Conservation (phyloP, 2,888 invertebrate genomes). For the Apotomis capreana region DNA sequence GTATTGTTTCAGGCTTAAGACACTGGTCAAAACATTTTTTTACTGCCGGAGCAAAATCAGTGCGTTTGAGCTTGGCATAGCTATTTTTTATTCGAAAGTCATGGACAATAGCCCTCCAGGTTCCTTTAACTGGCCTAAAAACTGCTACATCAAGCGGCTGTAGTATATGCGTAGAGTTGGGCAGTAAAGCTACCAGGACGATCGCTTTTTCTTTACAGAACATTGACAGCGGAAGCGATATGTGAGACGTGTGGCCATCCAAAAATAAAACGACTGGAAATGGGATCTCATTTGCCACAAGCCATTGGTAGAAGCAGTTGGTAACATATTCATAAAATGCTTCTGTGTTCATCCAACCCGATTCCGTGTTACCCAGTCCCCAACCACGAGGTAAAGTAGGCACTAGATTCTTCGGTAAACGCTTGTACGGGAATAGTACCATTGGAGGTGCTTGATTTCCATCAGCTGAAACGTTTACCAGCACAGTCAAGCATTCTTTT, state of each 20-base stretch:
- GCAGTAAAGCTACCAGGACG: slow-evolving; percentile 44
- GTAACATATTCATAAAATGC: background rate
- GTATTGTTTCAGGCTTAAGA: slow-evolving; percentile 1
- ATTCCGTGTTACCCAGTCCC: background rate
- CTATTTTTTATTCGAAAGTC: background rate
- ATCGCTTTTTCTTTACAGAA: slow-evolving; percentile 48
- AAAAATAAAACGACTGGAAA: slow-evolving; percentile 45
- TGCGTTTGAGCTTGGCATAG: background rate
- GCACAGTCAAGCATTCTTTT: background rate
- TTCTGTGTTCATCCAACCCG: background rate
- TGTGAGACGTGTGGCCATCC: slow-evolving; percentile 47
- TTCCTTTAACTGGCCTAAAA: slow-evolving; percentile 44
- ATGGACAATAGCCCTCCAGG: slow-evolving; percentile 26
- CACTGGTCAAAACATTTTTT: background rate
- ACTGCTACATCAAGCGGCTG: slow-evolving; percentile 46
- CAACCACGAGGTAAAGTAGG: background rate
- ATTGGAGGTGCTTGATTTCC: background rate
- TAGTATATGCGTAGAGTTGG: slow-evolving; percentile 45
- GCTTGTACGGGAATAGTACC: background rate
- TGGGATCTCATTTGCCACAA: background rate
- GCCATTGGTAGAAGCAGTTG: background rate
- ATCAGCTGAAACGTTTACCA: slow-evolving; percentile 5
- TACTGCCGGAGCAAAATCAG: background rate
- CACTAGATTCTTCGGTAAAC: background rate
- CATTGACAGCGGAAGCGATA: slow-evolving; percentile 11